phyloP scores from a whole-genome alignment of 2,888 invertebrate genomes.

The Pyrrhopygopsis socrates region DNA sequence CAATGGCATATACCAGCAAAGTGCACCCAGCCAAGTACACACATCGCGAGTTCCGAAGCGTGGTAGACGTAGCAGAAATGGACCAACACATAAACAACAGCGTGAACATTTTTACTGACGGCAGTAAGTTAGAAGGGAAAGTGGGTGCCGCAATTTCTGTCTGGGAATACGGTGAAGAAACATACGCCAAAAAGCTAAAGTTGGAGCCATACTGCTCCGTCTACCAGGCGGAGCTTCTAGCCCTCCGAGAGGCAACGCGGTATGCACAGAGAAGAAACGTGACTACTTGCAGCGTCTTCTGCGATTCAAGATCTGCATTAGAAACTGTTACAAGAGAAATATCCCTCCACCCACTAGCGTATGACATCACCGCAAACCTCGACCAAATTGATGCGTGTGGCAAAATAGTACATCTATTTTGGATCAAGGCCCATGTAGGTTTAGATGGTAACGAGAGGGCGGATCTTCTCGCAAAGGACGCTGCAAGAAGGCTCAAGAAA shows the following conservation, averaged over 20 bases:
- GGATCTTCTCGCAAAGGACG: constrained; percentile 38
- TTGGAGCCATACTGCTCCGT: constrained; percentile 11
- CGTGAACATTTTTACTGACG: background rate
- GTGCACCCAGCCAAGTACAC: background rate
- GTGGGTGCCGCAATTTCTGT: background rate
- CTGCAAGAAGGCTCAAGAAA: constrained; percentile 10
- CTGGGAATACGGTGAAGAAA: background rate
- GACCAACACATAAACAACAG: background rate
- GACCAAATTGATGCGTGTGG: background rate
- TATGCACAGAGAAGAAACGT: background rate
- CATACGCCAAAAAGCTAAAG: background rate
- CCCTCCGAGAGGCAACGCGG: background rate
- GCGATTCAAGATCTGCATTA: constrained; percentile 3
- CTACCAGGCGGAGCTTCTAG: constrained; percentile 9
- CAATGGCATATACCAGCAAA: background rate
- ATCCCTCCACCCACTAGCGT: background rate
- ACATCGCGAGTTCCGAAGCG: background rate
- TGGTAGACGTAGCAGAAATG: background rate
- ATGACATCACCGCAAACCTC: background rate
- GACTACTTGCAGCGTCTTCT: background rate
- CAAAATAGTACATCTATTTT: constrained; percentile 16
- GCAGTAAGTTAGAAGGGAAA: background rate
- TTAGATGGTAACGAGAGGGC: constrained; percentile 50
- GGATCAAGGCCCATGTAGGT: constrained; percentile 43
- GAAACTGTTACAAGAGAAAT: background rate